These are phyloP conservation scores for Leucoraja ocellata DNA, from an alignment of 2,797 vertebrate species.

Conservation along the genomic window DNA sequence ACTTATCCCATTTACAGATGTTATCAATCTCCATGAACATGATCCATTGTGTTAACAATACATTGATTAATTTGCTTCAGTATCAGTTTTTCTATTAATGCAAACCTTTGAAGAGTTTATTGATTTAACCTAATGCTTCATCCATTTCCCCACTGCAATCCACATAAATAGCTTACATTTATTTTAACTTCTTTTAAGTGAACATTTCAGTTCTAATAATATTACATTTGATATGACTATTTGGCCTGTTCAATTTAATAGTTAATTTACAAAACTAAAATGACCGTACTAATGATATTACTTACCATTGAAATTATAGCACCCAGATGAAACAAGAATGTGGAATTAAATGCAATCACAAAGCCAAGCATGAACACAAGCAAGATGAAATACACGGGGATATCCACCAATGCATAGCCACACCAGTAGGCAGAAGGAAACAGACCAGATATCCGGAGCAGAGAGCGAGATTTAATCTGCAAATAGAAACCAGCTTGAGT, in stretches of 20 bases:
- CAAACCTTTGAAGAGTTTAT: neutral
- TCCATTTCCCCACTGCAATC: neutral
- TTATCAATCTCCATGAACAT: neutral
- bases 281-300: constrained; percentile 17
- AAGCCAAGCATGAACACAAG: constrained; percentile 58
- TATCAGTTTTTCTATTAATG: neutral
- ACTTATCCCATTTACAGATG: neutral
- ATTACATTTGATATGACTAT: neutral
- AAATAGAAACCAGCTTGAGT: constrained; percentile 25
- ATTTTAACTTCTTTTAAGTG: neutral
- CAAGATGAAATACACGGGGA: constrained; percentile 67
- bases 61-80: neutral
- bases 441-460: constrained; percentile 74
- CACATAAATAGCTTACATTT: neutral
- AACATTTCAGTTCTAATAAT: neutral
- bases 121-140: neutral
- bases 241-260: neutral
- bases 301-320: constrained; percentile 62
- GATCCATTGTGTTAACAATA: neutral
- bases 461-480: constrained; percentile 71
- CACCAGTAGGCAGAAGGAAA: constrained; percentile 86
- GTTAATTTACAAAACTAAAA: neutral
- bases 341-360: constrained; percentile 64
- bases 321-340: constrained; percentile 56
- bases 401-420: constrained; percentile 77